These are phyloP conservation scores for Trematomus bernacchii DNA, from an alignment of 2,797 vertebrate species.

Conservation along the genomic window DNA sequence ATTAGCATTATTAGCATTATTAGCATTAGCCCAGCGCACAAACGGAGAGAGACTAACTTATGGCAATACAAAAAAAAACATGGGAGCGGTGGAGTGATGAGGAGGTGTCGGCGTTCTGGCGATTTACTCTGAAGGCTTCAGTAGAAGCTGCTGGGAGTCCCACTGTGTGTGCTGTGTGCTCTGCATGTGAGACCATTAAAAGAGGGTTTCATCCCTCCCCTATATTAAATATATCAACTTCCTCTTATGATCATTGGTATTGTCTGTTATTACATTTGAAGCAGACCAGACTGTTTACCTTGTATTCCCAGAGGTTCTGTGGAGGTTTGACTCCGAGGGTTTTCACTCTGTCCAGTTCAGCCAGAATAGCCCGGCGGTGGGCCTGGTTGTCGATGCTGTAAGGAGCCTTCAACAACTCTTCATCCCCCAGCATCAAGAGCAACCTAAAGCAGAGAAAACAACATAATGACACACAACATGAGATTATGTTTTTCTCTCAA, in stretches of 20 bases:
- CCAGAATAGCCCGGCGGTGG: conserved; percentile 89
- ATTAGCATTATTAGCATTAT: no score
- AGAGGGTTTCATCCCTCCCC: no score
- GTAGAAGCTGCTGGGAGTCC: no score
- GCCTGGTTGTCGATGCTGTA: conserved; percentile 89
- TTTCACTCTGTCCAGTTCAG: conserved; percentile 90
- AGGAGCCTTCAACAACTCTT: conserved; percentile 89
- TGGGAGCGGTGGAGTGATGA: no score
- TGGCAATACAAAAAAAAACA: no score
- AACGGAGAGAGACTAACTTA: no score
- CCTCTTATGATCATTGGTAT: not conserved
- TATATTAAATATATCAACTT: not conserved
- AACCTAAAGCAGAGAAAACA: conserved; percentile 80
- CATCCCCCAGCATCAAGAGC: conserved; percentile 90
- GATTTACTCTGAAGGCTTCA: no score
- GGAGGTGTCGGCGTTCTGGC: no score
- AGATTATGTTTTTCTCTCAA: not conserved
- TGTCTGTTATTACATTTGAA: not conserved
- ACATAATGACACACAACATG: not conserved
- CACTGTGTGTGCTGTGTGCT: no score
- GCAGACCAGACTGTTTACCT: conserved; percentile 78
- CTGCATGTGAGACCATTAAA: no score
- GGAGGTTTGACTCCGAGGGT: conserved; percentile 91
- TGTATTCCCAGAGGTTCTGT: conserved; percentile 97
- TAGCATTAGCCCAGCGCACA: no score